Conservation (phyloP, 1,140 invertebrate genomes). For the Drosophila subobscura region DNA sequence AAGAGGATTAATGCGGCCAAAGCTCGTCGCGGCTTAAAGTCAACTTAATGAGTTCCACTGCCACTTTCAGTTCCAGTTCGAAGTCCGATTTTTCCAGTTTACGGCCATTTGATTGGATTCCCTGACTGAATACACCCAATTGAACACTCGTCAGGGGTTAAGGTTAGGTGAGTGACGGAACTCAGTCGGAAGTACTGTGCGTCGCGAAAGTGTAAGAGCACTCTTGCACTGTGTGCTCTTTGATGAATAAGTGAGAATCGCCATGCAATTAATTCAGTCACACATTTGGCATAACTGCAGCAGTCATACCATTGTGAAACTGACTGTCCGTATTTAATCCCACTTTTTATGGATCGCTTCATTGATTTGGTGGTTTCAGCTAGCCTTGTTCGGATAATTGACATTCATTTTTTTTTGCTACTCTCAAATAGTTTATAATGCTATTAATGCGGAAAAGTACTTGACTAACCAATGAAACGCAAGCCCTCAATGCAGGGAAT, state of each 20-base stretch:
- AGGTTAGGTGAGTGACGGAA: too few species aligned
- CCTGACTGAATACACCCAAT: not conserved
- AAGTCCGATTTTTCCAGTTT: conserved; percentile 28
- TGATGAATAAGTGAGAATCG: too few species aligned
- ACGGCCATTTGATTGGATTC: conserved; percentile 42
- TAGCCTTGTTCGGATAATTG: conserved; percentile 23
- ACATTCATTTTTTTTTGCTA: conserved; percentile 10
- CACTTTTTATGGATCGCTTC: conserved; percentile 21
- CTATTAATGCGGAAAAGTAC: conserved; percentile 33
- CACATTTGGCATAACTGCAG: too few species aligned
- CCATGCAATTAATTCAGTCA: too few species aligned
- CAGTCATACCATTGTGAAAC: not conserved
- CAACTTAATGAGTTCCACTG: conserved; percentile 67
- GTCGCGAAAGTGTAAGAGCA: too few species aligned
- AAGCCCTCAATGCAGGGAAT: conserved; percentile 29
- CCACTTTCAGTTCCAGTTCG: conserved; percentile 16
- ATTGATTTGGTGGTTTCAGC: conserved; percentile 14
- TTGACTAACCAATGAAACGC: conserved; percentile 34
- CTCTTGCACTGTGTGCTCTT: too few species aligned
- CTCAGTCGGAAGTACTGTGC: too few species aligned
- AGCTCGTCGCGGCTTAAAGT: conserved; percentile 63
- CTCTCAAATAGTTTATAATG: conserved; percentile 26
- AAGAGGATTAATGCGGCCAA: conserved; percentile 69
- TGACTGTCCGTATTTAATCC: conserved; percentile 3
- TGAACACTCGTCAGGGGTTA: not conserved